Evolutionary conservation across 2,888 invertebrate genomes (phyloP), one percentile per base, ranked within the genome.

Genomic region (Hybos culiciformis): DNA sequence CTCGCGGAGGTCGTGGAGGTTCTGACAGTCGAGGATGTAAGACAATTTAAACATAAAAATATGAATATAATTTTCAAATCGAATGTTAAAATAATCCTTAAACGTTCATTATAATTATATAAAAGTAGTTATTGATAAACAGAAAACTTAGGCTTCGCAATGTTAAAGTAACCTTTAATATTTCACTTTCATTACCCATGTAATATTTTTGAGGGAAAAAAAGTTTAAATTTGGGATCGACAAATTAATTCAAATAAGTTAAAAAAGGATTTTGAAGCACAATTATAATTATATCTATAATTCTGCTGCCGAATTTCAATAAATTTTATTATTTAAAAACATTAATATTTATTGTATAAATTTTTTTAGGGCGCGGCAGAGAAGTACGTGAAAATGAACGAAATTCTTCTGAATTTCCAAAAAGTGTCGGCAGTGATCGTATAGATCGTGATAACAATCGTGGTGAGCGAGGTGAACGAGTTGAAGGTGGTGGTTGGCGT

Each of bases 311-410:
- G n/a, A 29, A 29, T n/a, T 29, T 5, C 12, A 5, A 26, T 26
- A 26, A 26, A 23, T 23, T 7, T 23, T 7, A 26, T 4, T 26
- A 26, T 5, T 26, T 5, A 26, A 26, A 12, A 12, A 26, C 12
- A 29, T n/a, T 29, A n/a, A 5, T 12, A 29, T n/a, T 5, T 5
- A 26, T 26, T 26, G n/a, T 5, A 29, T n/a, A 29, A 26, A 36
- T 26, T 15, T n/a, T 45, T 39, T 1, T 39, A 65, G 65, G 77
- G 72, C 70, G 73, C 40, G 73, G 74, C 44, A 70, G 75, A 59
- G 77, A 77, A 61, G 71, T 74, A 48, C 77, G 77, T 55, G 77
- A 78, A 56, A 77, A 77, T 53, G 76, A 77, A 51, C 70, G 73
- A 53, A 74, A 73, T 53, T 50, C 53, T 36, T 56, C 60, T 14